A percentile compares a stretch with the other conserved stretches of the same genome.
Evolutionary conservation across 1,140 invertebrate genomes (phyloP).

Genomic region (Xylocopa sonorina): DNA sequence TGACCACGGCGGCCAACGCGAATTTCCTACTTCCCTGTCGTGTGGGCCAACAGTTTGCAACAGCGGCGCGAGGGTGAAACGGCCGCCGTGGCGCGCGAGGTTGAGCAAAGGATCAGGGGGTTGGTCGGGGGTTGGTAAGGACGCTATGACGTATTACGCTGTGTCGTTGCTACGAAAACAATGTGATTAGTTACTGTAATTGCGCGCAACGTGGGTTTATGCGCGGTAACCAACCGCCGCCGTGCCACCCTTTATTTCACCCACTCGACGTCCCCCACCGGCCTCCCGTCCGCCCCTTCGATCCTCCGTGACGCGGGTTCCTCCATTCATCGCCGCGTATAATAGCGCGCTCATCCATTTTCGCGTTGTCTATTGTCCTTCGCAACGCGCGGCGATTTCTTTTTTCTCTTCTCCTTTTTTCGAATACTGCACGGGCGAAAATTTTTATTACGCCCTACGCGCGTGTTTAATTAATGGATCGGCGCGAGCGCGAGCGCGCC

Average conservation of each 20-base stretch:
- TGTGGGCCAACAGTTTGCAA: conserved; percentile 65
- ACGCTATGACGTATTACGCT: conserved; percentile 74
- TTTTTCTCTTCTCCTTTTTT: conserved; percentile 31
- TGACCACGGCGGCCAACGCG: conserved; percentile 58
- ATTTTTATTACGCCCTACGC: conserved; percentile 31
- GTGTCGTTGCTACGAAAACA: conserved; percentile 73
- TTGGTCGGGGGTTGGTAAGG: conserved; percentile 40
- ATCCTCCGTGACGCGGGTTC: conserved; percentile 31
- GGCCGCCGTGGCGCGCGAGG: conserved; percentile 13
- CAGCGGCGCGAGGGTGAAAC: conserved; percentile 18
- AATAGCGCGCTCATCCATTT: conserved; percentile 63
- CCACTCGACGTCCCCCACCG: conserved; percentile 12
- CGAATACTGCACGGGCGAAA: too few relatives aligned
- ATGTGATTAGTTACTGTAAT: conserved; percentile 75
- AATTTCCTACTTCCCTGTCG: conserved; percentile 68
- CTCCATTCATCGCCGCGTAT: conserved; percentile 37
- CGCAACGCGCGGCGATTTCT: conserved; percentile 33
- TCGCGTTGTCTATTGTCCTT: conserved; percentile 53
- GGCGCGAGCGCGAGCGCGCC: conserved; percentile 10
- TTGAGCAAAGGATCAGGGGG: conserved; percentile 57
- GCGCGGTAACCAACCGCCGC: conserved; percentile 55
- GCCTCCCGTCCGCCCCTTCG: background rate
- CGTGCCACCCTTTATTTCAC: conserved; percentile 30
- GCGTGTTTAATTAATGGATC: conserved; percentile 28
- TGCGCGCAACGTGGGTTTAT: conserved; percentile 65